Evolutionary conservation across 1,140 invertebrate genomes (phyloP).

Genomic region (Drosophila arawakana): DNA sequence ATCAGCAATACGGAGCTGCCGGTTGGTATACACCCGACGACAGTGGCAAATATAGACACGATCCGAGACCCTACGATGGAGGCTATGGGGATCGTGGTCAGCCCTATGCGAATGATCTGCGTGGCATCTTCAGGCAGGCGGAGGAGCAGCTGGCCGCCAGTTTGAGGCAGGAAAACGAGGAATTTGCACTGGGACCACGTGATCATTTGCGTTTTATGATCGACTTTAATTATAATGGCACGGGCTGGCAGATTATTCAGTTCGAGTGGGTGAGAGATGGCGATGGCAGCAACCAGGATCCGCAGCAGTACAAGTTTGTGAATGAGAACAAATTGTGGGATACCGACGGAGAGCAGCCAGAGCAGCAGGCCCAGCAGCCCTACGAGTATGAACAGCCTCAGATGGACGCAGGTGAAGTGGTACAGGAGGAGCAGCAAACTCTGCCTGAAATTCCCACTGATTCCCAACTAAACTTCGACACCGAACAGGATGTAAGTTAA

Average conservation of each 20-base stretch:
- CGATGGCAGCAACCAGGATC: constrained; percentile 49
- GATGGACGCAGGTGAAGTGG: constrained; percentile 2
- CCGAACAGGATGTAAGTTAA: constrained; percentile 59
- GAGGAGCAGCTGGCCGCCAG: constrained; percentile 53
- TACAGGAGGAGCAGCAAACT: neutral
- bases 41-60: constrained; percentile 77
- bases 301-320: constrained; percentile 61
- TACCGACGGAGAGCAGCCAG: neutral
- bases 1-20: constrained; percentile 56
- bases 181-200: constrained; percentile 58
- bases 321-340: constrained; percentile 76
- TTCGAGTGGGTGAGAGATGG: constrained; percentile 76
- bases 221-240: constrained; percentile 78
- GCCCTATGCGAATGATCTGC: constrained; percentile 59
- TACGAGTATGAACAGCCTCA: constrained; percentile 58
- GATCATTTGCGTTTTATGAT: constrained; percentile 80
- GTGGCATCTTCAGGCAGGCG: constrained; percentile 53
- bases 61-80: constrained; percentile 75
- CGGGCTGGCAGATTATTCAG: constrained; percentile 76
- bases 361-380: neutral
- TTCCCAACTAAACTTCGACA: constrained; percentile 17
- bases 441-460: neutral
- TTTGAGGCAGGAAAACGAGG: constrained; percentile 36
- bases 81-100: constrained; percentile 76
- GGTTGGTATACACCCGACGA: constrained; percentile 75